Evolutionary conservation across 2,888 invertebrate species (phyloP).

Genomic region (Balanococcus diminutus): DNA sequence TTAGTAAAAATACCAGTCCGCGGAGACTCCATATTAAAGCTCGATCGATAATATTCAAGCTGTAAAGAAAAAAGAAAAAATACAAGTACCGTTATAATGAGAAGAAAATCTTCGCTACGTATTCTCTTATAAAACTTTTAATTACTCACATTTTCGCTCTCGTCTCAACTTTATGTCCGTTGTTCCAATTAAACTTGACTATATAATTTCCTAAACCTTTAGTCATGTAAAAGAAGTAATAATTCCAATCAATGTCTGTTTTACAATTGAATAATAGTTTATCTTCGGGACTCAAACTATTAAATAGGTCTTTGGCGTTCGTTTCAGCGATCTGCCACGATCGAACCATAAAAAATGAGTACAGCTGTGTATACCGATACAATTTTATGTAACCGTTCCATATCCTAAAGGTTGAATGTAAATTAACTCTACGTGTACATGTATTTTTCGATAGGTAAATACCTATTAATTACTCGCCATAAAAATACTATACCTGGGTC

Average conservation of each 20-base stretch:
- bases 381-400: conserved; percentile 35
- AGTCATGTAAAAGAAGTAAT: conserved; percentile 30
- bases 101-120: no score
- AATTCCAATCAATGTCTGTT: conserved; percentile 14
- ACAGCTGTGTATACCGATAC: neutral
- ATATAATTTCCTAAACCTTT: conserved; percentile 28
- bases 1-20: neutral
- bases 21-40: conserved; percentile 4
- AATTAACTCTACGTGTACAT: neutral
- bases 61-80: neutral
- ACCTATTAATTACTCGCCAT: neutral
- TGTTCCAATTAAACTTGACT: conserved; percentile 19
- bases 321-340: conserved; percentile 14
- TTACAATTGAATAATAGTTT: conserved; percentile 17
- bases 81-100: neutral
- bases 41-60: neutral
- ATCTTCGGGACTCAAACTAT: neutral
- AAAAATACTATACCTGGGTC: neutral
- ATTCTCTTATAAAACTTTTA: neutral
- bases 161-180: neutral
- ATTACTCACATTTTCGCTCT: conserved; percentile 15
- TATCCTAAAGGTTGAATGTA: neutral
- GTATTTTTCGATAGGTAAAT: neutral
- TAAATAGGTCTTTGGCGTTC: conserved; percentile 5
- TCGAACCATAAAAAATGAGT: conserved; percentile 40